phyloP scores from a whole-genome alignment of 2,888 invertebrate species.

The Stenodera caucasica region DNA sequence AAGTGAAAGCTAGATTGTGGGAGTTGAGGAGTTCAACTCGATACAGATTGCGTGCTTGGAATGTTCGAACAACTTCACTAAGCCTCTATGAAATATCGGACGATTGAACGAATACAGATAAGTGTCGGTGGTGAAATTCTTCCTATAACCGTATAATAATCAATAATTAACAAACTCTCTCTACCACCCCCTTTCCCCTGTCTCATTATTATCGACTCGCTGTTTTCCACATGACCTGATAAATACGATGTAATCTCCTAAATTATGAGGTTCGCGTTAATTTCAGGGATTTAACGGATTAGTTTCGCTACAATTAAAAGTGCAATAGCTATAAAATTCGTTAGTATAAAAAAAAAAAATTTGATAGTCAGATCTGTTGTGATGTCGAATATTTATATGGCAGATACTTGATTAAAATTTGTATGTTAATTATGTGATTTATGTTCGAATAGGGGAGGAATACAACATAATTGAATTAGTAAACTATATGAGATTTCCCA shows the following conservation, averaged over 20 bases:
- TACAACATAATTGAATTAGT: neutral
- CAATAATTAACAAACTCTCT: too few species aligned
- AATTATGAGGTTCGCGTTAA: neutral
- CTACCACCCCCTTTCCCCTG: too few species aligned
- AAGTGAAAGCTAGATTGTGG: constrained; percentile 17
- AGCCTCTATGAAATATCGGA: constrained; percentile 18
- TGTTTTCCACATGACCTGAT: neutral
- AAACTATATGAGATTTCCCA: too few species aligned
- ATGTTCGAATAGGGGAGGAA: neutral
- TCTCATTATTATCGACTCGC: neutral
- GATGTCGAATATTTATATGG: neutral
- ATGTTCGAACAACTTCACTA: constrained; percentile 16
- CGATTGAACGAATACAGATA: constrained; percentile 22
- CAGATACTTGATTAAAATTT: neutral
- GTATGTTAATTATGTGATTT: neutral
- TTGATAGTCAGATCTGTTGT: neutral
- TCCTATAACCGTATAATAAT: too few species aligned
- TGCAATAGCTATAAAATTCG: neutral
- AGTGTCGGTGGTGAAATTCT: neutral
- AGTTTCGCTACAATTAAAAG: neutral
- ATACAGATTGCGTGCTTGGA: constrained; percentile 20
- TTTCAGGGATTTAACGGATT: neutral
- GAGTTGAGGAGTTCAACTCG: constrained; percentile 8
- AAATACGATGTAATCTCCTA: neutral
- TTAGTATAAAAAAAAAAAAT: neutral